Evolutionary conservation across 1,140 invertebrate genomes (phyloP).

Genomic region (Bombus superbus): DNA sequence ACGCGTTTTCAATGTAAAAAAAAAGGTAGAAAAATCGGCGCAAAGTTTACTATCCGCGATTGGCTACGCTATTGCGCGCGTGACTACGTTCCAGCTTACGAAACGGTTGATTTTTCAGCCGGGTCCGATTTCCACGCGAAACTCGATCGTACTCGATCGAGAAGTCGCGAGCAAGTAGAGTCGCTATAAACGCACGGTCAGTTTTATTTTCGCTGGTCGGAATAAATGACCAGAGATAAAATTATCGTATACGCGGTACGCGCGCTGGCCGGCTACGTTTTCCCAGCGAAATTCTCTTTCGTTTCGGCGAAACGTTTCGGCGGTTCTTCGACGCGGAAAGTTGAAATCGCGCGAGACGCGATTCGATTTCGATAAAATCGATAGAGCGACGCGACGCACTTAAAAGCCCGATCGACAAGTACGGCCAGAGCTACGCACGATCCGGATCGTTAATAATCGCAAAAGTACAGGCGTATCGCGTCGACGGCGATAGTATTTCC

Average conservation of each 20-base stretch:
- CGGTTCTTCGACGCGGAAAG: neutral
- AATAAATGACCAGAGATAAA: neutral
- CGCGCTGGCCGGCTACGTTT: neutral
- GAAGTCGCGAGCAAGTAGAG: too few species aligned
- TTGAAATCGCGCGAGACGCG: conserved; percentile 8
- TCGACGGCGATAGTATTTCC: conserved; percentile 49
- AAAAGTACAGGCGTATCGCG: conserved; percentile 44
- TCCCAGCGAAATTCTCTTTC: neutral
- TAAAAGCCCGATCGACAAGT: conserved; percentile 18
- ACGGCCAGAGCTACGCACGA: neutral
- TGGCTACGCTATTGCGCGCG: too few species aligned
- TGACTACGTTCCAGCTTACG: neutral
- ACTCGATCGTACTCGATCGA: neutral
- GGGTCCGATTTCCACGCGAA: neutral
- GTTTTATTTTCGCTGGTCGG: neutral
- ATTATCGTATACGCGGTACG: neutral
- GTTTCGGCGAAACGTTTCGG: neutral
- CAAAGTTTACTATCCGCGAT: too few species aligned
- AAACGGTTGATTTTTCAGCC: neutral
- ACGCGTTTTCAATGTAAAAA: too few species aligned
- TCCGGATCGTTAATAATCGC: conserved; percentile 44
- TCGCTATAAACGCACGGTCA: too few species aligned
- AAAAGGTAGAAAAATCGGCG: too few species aligned
- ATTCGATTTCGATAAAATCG: conserved; percentile 33
- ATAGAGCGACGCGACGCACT: conserved; percentile 12